Percentiles rank a stretch among this genome's conserved stretches.
Conservation (phyloP, 2,888 invertebrate species). For the Polydrusus tereticollis region DNA sequence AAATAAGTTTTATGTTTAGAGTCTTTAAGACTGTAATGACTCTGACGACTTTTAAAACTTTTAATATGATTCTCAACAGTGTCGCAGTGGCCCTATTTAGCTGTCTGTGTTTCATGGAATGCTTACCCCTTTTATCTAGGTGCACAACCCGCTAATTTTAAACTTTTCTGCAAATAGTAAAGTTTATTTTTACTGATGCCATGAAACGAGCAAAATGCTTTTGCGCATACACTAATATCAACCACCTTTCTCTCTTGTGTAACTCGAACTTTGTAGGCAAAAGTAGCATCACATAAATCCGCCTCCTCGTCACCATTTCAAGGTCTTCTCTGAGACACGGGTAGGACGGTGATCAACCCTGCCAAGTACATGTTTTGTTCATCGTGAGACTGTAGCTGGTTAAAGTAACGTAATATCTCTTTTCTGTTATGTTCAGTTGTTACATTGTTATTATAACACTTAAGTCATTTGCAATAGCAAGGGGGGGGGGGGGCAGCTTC, state of each 20-base stretch:
- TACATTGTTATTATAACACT: too few species aligned
- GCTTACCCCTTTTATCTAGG: slow-evolving; percentile 8
- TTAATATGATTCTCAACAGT: background rate
- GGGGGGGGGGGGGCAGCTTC: too few species aligned
- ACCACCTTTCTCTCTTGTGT: background rate
- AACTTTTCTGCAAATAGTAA: background rate
- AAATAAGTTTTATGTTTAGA: background rate
- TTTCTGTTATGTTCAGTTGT: too few species aligned
- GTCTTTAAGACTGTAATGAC: too few species aligned
- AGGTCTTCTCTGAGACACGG: background rate
- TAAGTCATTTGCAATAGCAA: too few species aligned
- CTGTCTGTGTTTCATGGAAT: background rate
- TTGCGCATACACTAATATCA: background rate
- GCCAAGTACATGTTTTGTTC: background rate
- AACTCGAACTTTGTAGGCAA: background rate
- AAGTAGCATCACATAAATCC: background rate
- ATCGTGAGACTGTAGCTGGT: background rate
- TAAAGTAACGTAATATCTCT: background rate
- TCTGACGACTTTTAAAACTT: slow-evolving; percentile 7
- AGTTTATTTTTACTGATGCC: background rate
- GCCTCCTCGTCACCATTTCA: background rate
- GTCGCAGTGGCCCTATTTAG: background rate
- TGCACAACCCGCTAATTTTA: background rate
- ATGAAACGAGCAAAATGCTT: background rate
- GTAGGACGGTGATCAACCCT: background rate